Evolutionary conservation across 2,888 invertebrate genomes (phyloP), one percentile per base, ranked within the genome.

Genomic region (Geotrupes spiniger): DNA sequence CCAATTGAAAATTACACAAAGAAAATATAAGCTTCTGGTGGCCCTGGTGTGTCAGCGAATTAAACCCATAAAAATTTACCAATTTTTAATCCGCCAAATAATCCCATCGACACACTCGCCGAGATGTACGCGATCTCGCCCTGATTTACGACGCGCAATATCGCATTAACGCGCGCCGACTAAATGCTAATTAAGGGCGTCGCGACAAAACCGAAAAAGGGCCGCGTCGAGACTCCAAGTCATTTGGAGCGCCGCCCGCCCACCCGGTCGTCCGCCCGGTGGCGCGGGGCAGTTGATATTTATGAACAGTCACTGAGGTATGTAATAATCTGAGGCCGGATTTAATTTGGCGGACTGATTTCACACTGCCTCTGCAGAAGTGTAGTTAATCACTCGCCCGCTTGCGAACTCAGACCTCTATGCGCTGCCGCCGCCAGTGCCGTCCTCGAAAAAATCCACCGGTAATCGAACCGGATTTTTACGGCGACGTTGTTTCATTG

Each of bases 261-360:
- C 12, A 12, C n/a, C 33, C 4, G 11, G 25, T 11, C 15, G 26
- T 11, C n/a, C 39, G 21, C 2, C 40, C 21, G 21, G 21, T 6
- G 21, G 21, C 21, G 3, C 6, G 33, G 51, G 51, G 43, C 42
- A 61, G 56, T 58, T 63, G 76, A 78, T 79, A 82, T 82, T 81
- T 82, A 81, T 81, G 80, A 80, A 80, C 80, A 78, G 78, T 80
- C 80, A 79, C 80, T 78, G 79, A 80, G 80, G 79, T 81, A 81
- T 82, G 81, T 81, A 82, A 82, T 82, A 82, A 82, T 81, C 81
- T 80, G 79, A 78, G 78, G 78, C 79, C 72, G 80, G 82, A 82
- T 82, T 82, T 82, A 82, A 82, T 82, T 82, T 82, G 80, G 79
- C 76, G 79, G 80, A 80, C 81, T 81, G 81, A 82, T 82, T 82